A percentile compares a stretch with the other conserved stretches of the same genome.
These are phyloP conservation scores for Hippocampus abdominalis DNA, from an alignment of 2,113 vertebrate species.

Conservation along the genomic window DNA sequence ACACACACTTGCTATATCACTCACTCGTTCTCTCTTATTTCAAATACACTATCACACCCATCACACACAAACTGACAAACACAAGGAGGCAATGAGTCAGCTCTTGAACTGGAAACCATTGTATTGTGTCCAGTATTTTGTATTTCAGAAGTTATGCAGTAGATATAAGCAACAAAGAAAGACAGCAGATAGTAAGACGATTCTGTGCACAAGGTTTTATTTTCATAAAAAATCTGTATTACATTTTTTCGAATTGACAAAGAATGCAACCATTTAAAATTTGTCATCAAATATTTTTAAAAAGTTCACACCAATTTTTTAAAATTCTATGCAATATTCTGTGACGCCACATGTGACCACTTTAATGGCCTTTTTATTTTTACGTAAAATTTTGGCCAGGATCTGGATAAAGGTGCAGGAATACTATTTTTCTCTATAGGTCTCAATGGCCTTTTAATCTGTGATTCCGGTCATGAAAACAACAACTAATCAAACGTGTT, in stretches of 20 bases:
- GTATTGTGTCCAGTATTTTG: not conserved
- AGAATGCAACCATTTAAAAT: not conserved
- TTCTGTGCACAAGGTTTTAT: not conserved
- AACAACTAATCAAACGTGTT: no score
- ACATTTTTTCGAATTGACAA: not conserved
- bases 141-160: not conserved
- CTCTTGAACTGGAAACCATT: conserved; percentile 17
- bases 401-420: no score
- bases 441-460: no score
- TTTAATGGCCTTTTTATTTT: no score
- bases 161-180: no score
- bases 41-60: conserved; percentile 14
- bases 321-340: not conserved
- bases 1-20: not conserved
- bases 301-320: no score
- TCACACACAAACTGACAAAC: conserved; percentile 13
- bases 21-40: not conserved
- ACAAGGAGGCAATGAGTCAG: not conserved
- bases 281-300: no score
- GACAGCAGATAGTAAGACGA: not conserved
- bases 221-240: not conserved
- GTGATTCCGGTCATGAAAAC: no score
- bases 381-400: no score
- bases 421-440: no score
- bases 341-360: no score